phyloP scores from a whole-genome alignment of 2,888 invertebrate genomes.

The Drosophila falleni region DNA sequence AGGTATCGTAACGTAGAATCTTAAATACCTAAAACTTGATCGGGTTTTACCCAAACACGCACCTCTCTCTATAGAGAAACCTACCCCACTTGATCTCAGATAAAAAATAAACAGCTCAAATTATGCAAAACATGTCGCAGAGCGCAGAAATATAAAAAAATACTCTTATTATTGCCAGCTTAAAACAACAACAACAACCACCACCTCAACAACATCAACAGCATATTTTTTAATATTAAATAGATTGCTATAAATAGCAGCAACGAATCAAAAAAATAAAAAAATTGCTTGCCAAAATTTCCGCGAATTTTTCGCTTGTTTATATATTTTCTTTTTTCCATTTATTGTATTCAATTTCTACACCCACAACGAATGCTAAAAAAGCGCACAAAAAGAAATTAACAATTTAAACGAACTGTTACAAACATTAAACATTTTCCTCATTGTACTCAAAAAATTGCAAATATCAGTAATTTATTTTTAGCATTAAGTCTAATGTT shows the following conservation, averaged over 20 bases:
- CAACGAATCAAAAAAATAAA: conserved; percentile 16
- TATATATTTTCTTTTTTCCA: conserved; percentile 24
- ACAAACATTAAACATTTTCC: conserved; percentile 38
- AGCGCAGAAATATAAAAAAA: conserved; percentile 8
- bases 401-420: conserved; percentile 32
- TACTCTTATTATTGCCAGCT: conserved; percentile 43
- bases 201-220: neutral
- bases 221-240: conserved; percentile 27
- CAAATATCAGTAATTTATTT: conserved; percentile 2
- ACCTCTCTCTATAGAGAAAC: conserved; percentile 24
- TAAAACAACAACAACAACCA: conserved; percentile 13
- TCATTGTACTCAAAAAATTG: conserved; percentile 1
- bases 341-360: conserved; percentile 33
- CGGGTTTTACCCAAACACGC: conserved; percentile 51
- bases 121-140: conserved; percentile 71
- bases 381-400: conserved; percentile 3
- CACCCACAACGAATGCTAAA: conserved; percentile 35
- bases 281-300: conserved; percentile 44
- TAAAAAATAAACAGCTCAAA: conserved; percentile 23
- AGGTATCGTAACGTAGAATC: conserved; percentile 53
- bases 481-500: neutral
- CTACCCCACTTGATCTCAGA: conserved; percentile 43
- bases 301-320: conserved; percentile 64
- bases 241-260: conserved; percentile 42
- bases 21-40: conserved; percentile 32